Percentiles rank a stretch among this genome's conserved stretches.
These are phyloP conservation scores for Thyatira batis DNA, from an alignment of 2,888 invertebrate genomes.

Conservation along the genomic window DNA sequence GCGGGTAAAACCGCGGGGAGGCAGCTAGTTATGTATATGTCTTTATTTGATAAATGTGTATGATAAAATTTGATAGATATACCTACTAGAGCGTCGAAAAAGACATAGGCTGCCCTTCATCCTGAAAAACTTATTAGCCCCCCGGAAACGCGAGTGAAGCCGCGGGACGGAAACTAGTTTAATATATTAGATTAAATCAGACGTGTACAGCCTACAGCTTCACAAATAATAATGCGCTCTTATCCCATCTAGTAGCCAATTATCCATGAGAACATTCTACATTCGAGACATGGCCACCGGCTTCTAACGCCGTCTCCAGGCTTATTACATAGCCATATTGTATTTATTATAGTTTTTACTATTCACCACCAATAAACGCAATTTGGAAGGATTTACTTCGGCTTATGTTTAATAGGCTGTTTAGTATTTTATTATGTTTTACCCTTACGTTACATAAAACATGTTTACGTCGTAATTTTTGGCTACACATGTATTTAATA, in stretches of 20 bases:
- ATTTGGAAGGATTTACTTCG: not conserved
- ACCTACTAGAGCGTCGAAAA: no score
- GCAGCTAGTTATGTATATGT: no score
- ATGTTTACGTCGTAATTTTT: no score
- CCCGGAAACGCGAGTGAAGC: no score
- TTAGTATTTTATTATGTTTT: conserved; percentile 4
- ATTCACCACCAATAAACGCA: not conserved
- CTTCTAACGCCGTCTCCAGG: conserved; percentile 17
- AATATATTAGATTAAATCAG: not conserved
- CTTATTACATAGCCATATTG: conserved; percentile 46
- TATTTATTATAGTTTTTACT: conserved; percentile 13
- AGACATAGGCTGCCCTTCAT: no score
- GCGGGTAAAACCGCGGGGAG: no score
- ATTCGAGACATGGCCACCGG: conserved; percentile 31
- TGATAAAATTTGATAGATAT: no score
- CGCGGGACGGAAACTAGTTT: not conserved
- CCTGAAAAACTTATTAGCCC: no score
- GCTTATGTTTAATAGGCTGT: not conserved
- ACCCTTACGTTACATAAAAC: conserved; percentile 6
- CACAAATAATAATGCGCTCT: no score
- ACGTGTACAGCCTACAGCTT: not conserved
- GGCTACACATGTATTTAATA: no score
- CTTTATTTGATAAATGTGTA: no score
- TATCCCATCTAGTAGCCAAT: not conserved
- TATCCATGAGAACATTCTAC: not conserved